Evolutionary conservation across 2,797 vertebrate genomes (phyloP).

Genomic region (Tauraco hartlaubi): DNA sequence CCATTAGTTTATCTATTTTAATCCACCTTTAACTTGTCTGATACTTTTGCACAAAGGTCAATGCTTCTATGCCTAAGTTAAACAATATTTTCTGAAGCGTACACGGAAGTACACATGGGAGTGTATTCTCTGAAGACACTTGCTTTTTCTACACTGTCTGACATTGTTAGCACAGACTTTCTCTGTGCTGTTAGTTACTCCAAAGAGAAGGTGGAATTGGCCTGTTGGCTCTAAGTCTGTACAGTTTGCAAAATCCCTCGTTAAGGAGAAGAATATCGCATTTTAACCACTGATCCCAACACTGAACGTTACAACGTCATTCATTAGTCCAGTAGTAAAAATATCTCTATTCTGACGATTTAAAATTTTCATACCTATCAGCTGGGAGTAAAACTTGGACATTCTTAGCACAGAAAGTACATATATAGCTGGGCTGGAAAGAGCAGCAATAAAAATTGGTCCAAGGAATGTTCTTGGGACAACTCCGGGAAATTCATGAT

Average conservation of each 20-base stretch:
- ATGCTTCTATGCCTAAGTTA: neutral
- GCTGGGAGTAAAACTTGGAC: conserved; percentile 91
- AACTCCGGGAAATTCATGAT: conserved; percentile 95
- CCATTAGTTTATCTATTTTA: neutral
- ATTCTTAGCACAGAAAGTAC: conserved; percentile 82
- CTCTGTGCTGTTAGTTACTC: neutral
- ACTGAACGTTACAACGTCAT: neutral
- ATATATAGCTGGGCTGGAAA: conserved; percentile 86
- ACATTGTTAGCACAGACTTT: neutral
- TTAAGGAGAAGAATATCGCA: neutral
- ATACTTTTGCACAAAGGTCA: neutral
- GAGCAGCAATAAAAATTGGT: conserved; percentile 85
- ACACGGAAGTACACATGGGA: accelerated
- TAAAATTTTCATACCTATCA: conserved; percentile 82
- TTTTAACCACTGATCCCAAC: neutral
- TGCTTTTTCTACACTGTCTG: neutral
- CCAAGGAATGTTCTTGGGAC: conserved; percentile 95
- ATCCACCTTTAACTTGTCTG: neutral
- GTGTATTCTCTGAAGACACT: neutral
- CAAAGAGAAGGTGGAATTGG: neutral
- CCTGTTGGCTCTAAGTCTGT: neutral
- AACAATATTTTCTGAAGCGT: neutral
- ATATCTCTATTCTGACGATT: neutral
- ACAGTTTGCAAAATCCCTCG: neutral
- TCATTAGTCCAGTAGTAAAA: neutral